These are phyloP conservation scores for Macropodus opercularis DNA, from an alignment of 2,797 vertebrate species.

Conservation along the genomic window DNA sequence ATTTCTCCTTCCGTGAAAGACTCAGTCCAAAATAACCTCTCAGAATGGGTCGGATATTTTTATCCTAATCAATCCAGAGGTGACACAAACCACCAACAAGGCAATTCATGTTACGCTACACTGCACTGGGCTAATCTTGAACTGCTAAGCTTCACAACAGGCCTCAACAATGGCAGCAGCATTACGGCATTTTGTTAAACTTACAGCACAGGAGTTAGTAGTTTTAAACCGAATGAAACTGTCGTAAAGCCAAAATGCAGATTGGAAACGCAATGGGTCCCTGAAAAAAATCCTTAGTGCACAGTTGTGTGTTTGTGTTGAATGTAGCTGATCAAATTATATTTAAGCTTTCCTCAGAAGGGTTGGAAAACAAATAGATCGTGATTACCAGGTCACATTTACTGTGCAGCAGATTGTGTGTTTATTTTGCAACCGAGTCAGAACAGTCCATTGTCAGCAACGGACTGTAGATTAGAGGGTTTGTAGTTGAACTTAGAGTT, in stretches of 20 bases:
- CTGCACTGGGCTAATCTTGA: slow-evolving; percentile 10
- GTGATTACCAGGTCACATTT: too few species aligned
- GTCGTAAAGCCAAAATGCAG: slow-evolving; percentile 6
- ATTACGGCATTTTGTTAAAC: background rate
- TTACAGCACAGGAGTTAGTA: background rate
- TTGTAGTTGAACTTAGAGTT: slow-evolving; percentile 1
- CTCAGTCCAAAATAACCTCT: background rate
- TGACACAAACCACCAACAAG: slow-evolving; percentile 16
- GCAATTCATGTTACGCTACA: background rate
- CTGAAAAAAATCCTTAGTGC: slow-evolving; percentile 21
- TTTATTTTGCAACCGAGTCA: slow-evolving; percentile 29
- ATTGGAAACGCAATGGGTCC: background rate
- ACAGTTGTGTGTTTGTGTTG: slow-evolving; percentile 43
- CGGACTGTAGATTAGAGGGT: background rate
- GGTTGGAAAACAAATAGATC: slow-evolving; percentile 49
- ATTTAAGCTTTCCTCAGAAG: slow-evolving; percentile 33
- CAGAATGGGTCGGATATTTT: background rate
- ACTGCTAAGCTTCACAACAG: slow-evolving; percentile 8
- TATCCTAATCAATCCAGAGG: slow-evolving; percentile 7
- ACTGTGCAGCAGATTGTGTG: slow-evolving; percentile 5
- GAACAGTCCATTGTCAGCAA: background rate
- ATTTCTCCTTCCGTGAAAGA: background rate
- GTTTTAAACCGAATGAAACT: background rate
- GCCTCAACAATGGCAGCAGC: slow-evolving; percentile 4
- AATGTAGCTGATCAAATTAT: slow-evolving; percentile 31